A percentile compares a stretch with the other conserved stretches of the same genome.
phyloP scores from a whole-genome alignment of 1,140 invertebrate genomes.

The Scaptomyza pallida region DNA sequence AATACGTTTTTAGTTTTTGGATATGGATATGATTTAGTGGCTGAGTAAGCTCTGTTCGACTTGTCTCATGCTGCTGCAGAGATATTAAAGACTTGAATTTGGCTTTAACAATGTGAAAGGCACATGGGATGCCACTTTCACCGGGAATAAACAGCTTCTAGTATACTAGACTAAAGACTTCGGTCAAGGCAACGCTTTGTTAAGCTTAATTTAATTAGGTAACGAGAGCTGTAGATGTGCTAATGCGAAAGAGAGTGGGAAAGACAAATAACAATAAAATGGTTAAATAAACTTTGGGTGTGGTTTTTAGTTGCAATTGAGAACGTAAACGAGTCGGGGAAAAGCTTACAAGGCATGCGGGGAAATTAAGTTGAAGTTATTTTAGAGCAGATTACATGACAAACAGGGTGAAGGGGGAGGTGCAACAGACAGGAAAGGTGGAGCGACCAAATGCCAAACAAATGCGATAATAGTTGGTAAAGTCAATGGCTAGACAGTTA shows the following conservation, averaged over 20 bases:
- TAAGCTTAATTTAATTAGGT: conserved; percentile 41
- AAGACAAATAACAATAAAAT: conserved; percentile 37
- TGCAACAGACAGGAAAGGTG: not conserved
- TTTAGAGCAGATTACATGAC: conserved; percentile 50
- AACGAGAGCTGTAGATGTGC: conserved; percentile 23
- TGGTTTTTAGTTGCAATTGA: conserved; percentile 47
- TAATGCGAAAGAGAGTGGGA: conserved; percentile 9
- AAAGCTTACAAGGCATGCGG: conserved; percentile 27
- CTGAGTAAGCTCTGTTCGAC: too few species aligned
- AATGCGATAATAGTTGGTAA: conserved; percentile 79
- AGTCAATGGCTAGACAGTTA: conserved; percentile 73
- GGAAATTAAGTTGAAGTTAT: conserved; percentile 56
- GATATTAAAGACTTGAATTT: conserved; percentile 1
- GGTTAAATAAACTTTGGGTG: conserved; percentile 57
- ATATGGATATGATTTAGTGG: too few species aligned
- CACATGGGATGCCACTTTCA: conserved; percentile 50
- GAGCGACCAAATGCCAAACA: conserved; percentile 72
- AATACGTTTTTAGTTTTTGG: too few species aligned
- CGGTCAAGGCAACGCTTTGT: conserved; percentile 1
- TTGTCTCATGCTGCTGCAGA: not conserved
- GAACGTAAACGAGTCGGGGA: conserved; percentile 24
- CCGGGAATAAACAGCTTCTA: conserved; percentile 21
- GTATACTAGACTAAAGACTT: not conserved
- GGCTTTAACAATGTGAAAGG: conserved; percentile 29
- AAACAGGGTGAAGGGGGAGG: not conserved